A percentile compares a stretch with the other conserved stretches of the same genome.
phyloP scores from a whole-genome alignment of 2,888 invertebrate genomes.

The Epicampocera succincta region DNA sequence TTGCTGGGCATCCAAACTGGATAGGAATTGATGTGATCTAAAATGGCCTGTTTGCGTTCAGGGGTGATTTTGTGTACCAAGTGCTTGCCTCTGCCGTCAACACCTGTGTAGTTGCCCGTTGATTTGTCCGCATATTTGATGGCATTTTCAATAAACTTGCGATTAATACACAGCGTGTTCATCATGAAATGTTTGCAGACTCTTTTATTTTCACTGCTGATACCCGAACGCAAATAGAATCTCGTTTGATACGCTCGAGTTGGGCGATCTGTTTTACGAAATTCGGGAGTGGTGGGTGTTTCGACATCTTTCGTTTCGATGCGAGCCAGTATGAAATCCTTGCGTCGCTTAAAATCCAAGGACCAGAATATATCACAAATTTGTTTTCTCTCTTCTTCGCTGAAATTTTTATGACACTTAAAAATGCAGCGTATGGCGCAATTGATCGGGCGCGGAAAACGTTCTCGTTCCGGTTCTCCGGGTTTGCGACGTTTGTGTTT shows the following conservation, averaged over 20 bases:
- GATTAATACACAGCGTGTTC: slow-evolving; percentile 69
- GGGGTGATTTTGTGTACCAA: slow-evolving; percentile 68
- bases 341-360: slow-evolving; percentile 71
- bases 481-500: slow-evolving; percentile 60
- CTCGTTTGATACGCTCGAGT: slow-evolving; percentile 70
- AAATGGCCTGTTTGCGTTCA: slow-evolving; percentile 63
- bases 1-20: slow-evolving; percentile 72
- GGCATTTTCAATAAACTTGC: slow-evolving; percentile 69
- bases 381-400: slow-evolving; percentile 69
- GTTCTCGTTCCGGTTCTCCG: slow-evolving; percentile 60
- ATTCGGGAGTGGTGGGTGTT: slow-evolving; percentile 63
- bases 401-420: slow-evolving; percentile 70
- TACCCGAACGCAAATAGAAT: slow-evolving; percentile 68
- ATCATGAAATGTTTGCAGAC: slow-evolving; percentile 71
- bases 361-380: slow-evolving; percentile 71
- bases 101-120: slow-evolving; percentile 70
- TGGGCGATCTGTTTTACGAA: slow-evolving; percentile 70
- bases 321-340: slow-evolving; percentile 71
- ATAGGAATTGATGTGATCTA: slow-evolving; percentile 70
- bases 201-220: slow-evolving; percentile 70
- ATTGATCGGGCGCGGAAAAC: slow-evolving; percentile 70
- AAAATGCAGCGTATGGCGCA: slow-evolving; percentile 69
- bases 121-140: slow-evolving; percentile 69
- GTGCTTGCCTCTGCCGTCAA: slow-evolving; percentile 69
- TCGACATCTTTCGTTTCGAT: slow-evolving; percentile 70